phyloP scores from a whole-genome alignment of 2,113 vertebrate genomes.

The Oxyura jamaicensis region DNA sequence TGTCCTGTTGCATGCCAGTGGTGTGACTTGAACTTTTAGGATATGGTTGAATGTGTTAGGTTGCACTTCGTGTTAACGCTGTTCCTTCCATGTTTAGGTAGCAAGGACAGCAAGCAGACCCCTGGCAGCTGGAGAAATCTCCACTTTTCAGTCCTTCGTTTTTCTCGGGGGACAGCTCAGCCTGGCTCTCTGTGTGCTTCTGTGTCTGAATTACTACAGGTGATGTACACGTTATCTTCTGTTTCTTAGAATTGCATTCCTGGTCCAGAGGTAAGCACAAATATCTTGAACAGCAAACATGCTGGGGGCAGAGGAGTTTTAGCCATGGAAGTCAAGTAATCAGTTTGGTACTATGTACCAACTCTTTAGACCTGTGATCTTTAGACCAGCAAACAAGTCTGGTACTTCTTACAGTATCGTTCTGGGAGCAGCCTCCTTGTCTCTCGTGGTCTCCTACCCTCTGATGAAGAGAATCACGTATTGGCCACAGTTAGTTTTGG shows the following conservation, averaged over 20 bases:
- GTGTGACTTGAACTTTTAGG: not conserved
- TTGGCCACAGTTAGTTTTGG: conserved; percentile 92
- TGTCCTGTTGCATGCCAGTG: not conserved
- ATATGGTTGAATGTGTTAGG: not conserved
- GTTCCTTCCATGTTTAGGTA: conserved; percentile 79
- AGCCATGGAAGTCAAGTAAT: not conserved
- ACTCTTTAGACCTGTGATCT: not conserved
- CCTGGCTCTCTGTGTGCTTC: conserved; percentile 86
- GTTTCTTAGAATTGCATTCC: not conserved
- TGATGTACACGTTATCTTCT: conserved; percentile 38
- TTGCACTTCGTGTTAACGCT: not conserved
- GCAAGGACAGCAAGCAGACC: conserved; percentile 89
- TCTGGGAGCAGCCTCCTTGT: conserved; percentile 89
- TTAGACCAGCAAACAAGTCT: not conserved
- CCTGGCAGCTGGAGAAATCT: conserved; percentile 89
- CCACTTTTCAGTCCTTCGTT: conserved; percentile 83
- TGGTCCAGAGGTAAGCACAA: not conserved
- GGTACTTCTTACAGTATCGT: conserved; percentile 79
- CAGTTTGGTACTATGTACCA: not conserved
- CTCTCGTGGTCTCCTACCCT: conserved; percentile 90
- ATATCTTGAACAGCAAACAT: not conserved
- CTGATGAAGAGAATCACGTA: conserved; percentile 96
- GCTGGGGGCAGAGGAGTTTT: not conserved
- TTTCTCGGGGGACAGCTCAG: conserved; percentile 93
- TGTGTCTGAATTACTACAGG: conserved; percentile 97